Evolutionary conservation across 2,888 invertebrate species (phyloP), one percentile per base, ranked within the genome.

Genomic region (Leptura quadrifasciata): DNA sequence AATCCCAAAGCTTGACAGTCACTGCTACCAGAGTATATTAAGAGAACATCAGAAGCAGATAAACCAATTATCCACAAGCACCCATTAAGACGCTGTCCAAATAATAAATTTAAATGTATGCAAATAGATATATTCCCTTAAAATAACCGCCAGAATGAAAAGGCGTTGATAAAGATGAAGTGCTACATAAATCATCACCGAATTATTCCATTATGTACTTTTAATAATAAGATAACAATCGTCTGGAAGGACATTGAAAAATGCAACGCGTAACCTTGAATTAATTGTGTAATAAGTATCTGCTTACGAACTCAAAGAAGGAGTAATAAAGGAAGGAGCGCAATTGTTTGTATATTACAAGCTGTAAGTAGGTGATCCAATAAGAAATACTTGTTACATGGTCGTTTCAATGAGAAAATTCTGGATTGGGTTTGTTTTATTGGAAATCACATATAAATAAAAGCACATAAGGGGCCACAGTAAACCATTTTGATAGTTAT

Each of bases 261-360:
- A 47, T 65, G 64, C 64, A 5, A 12, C n/a, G 21, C 39, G 52
- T 27, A 52, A 15, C 54, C 52, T 67, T 67, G 47, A 54, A 67
- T 67, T 67, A n/a, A 67, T 67, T 67, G 54, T 21, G 9, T 67
- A 67, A 52, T 67, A 60, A 60, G 20, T 20, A 24, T 52, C 27
- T 15, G 54, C 54, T 24, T 12, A 9, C 12, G 24, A 9, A n/a
- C 4, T n/a, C 15, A 67, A 24, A 17, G 65, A 47, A 52, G 24
- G 47, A 54, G 17, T 27, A 67, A 24, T 12, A 15, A 10, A n/a
- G 54, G 65, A 21, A 21, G 54, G 65, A 31, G 27, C n/a, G 4
- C n/a, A n/a, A n/a, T n/a, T n/a, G n/a, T n/a, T n/a, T n/a, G n/a
- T n/a, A n/a, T n/a, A n/a, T n/a, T n/a, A n/a, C n/a, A n/a, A n/a